These are phyloP conservation scores for Hanleya hanleyi DNA, from an alignment of 2,888 invertebrate genomes.

Conservation along the genomic window DNA sequence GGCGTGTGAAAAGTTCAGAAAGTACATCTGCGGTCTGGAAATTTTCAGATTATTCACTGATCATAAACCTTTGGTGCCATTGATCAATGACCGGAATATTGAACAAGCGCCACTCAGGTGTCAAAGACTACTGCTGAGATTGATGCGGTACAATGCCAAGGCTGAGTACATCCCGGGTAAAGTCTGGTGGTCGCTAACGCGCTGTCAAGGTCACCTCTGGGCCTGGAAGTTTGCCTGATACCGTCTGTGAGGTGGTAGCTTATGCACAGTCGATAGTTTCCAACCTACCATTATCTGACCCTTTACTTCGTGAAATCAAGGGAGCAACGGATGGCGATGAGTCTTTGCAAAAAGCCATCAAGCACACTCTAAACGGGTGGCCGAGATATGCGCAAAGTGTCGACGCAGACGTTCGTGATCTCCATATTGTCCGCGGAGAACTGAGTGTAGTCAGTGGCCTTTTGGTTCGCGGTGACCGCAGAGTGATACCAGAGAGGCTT, in stretches of 20 bases:
- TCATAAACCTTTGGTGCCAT: no score
- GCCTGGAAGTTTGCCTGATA: no score
- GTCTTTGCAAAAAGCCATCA: neutral
- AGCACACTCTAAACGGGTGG: neutral
- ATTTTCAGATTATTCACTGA: no score
- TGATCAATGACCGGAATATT: no score
- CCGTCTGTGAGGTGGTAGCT: neutral
- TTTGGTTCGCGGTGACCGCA: neutral
- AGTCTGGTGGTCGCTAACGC: no score
- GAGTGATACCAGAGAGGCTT: neutral
- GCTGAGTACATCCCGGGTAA: neutral
- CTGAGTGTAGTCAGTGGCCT: neutral
- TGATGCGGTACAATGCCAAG: neutral
- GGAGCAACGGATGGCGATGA: neutral
- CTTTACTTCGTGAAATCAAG: neutral
- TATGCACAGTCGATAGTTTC: neutral
- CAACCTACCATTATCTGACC: neutral
- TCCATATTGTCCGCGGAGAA: neutral
- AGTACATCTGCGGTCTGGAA: constrained; percentile 13
- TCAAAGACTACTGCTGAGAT: no score
- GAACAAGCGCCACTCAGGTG: no score
- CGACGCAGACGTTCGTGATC: neutral
- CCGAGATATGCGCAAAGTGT: neutral
- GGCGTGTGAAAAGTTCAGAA: constrained; percentile 21
- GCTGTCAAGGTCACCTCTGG: no score